Percentiles rank a stretch among this genome's conserved stretches.
Conservation (phyloP, 1,140 invertebrate species). For the Periplaneta americana region DNA sequence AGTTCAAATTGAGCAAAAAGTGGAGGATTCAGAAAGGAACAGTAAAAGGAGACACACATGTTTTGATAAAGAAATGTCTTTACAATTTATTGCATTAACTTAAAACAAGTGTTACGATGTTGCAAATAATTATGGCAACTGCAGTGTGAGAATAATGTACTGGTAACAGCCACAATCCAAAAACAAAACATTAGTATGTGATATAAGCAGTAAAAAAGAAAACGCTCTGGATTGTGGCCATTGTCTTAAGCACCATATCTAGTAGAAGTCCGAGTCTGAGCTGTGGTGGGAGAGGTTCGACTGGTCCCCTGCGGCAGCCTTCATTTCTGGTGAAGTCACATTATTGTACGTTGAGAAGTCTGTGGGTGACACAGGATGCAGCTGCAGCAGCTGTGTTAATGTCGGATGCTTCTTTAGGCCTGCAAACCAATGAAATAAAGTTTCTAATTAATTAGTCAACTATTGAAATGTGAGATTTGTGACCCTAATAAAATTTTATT, state of each 20-base stretch:
- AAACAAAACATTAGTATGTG: not conserved
- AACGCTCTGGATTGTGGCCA: not conserved
- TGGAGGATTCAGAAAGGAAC: no score
- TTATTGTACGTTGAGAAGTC: not conserved
- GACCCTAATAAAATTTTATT: no score
- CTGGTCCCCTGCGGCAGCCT: not conserved
- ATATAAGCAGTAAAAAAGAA: not conserved
- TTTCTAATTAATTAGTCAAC: no score
- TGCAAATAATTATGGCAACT: not conserved
- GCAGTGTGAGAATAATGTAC: not conserved
- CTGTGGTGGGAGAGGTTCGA: not conserved
- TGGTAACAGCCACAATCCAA: not conserved
- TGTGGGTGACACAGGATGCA: not conserved
- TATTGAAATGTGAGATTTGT: no score
- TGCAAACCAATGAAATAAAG: no score
- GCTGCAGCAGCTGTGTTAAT: not conserved
- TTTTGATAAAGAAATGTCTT: no score
- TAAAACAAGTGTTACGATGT: not conserved
- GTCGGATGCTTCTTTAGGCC: not conserved
- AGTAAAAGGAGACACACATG: no score
- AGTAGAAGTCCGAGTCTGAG: not conserved
- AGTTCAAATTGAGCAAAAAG: no score
- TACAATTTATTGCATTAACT: not conserved
- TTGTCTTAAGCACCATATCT: not conserved
- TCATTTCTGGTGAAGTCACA: not conserved